Base-by-base conservation (phyloP, 1,140 invertebrate species). In the Bombyx mandarina region DNA sequence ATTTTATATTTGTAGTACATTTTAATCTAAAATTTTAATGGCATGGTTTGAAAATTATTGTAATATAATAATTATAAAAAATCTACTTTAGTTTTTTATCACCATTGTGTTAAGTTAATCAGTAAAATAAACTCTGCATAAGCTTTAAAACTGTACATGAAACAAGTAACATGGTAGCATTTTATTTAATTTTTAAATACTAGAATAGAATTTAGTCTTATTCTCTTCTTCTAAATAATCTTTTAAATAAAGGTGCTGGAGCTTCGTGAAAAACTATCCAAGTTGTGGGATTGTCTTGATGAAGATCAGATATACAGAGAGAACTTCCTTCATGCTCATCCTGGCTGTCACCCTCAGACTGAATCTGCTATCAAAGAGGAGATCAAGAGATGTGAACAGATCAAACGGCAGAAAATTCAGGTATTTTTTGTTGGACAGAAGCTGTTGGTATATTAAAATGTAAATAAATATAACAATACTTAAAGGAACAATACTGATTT, bases 271-370 rank as follows among this genome's bases (percentile, higher is more conserved):
- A 88, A 89, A 54, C 62, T 94, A 1, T 69, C 87, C 2, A 78
- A 79, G 47, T 70, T 94, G 0, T 94, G 92, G 92, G 89, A 91
- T 35, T 89, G 90, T 60, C 76, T 94, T 2, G 91, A 92, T 8
- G 88, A 92, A 52, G 88, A 91, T 35, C 69, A 88, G 43, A 73
- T 84, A 8, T 85, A 87, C 54, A 62, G 79, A 6, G 81, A 84
- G 10, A 85, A 80, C 62, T 85, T 84, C 63, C 60, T 85, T 26
- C 75, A 79, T 56, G 78, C 82, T 0, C 83, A 86, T 54, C 73
- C 73, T 1, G 83, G 83, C 0, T 86, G 83, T 60, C 67, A 79
- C 47, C 76, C 79, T 0, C 67, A 70, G 10, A 79, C 81, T 3
- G 83, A 86, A 58, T 69, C 60, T 8, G 83, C 83, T 4, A 73